Conservation (phyloP, 2,113 vertebrate species). For the Marcusenius ussheri region DNA sequence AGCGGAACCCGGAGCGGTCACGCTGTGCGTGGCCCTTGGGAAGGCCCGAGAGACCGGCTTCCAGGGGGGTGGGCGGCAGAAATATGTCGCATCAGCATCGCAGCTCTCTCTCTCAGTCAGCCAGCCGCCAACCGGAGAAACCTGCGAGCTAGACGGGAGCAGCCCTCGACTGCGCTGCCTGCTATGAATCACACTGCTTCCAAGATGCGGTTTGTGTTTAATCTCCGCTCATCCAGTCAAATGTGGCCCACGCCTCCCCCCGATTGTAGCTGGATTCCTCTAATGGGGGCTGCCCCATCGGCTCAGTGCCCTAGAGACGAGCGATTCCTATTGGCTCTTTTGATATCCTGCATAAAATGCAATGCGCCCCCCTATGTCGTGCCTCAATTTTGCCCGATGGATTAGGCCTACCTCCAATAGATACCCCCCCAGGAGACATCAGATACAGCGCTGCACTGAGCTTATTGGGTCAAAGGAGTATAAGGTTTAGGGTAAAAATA, state of each 20-base stretch:
- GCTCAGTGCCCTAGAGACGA: neutral
- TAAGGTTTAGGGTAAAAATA: neutral
- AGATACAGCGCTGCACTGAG: neutral
- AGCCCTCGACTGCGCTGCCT: neutral
- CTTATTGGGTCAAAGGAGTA: neutral
- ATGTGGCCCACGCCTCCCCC: neutral
- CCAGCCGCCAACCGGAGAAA: neutral
- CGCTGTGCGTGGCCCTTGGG: neutral
- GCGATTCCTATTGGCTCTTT: neutral
- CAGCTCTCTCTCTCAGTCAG: neutral
- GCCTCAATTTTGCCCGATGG: neutral
- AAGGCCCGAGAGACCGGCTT: neutral
- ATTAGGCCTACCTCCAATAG: neutral
- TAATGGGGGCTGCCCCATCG: neutral
- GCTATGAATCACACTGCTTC: neutral
- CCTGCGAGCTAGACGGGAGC: neutral
- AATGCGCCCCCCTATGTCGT: neutral
- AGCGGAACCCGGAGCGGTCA: neutral
- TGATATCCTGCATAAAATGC: neutral
- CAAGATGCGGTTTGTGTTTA: neutral
- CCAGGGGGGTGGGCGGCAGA: neutral
- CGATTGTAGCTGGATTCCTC: neutral
- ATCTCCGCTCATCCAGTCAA: neutral
- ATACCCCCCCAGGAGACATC: neutral
- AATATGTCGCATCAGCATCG: neutral